These are phyloP conservation scores for Phaetusa simplex DNA, from an alignment of 2,113 vertebrate species.

Conservation along the genomic window DNA sequence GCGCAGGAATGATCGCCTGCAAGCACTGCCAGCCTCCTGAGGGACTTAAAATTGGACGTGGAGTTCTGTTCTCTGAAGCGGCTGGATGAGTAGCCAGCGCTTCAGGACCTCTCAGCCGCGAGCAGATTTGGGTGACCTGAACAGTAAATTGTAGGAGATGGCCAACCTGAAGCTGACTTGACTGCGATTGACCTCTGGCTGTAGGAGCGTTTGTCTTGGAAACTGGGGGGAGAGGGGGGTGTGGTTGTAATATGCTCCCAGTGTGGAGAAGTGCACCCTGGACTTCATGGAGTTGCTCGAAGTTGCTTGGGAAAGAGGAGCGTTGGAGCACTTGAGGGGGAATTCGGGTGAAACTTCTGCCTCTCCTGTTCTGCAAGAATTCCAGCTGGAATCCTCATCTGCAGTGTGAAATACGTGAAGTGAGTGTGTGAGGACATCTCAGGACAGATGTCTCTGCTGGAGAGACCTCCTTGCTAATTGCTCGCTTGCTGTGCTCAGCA, in stretches of 20 bases:
- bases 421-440: background rate
- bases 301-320: background rate
- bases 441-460: background rate
- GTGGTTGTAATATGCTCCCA: background rate
- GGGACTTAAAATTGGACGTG: background rate
- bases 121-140: background rate
- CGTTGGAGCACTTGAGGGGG: background rate
- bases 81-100: background rate
- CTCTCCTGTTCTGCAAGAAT: background rate
- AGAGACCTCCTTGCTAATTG: background rate
- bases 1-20: fast-evolving
- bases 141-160: background rate
- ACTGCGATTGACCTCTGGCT: background rate
- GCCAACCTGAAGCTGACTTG: background rate
- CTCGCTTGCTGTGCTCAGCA: background rate
- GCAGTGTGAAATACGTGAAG: background rate
- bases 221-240: background rate
- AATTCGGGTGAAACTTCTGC: background rate
- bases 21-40: background rate
- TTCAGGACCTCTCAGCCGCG: background rate
- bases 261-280: background rate
- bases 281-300: fast-evolving
- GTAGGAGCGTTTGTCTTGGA: background rate
- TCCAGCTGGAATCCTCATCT: background rate
- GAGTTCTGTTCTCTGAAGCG: background rate